Conservation (phyloP, 2,797 vertebrate genomes). For the Taeniopygia guttata region DNA sequence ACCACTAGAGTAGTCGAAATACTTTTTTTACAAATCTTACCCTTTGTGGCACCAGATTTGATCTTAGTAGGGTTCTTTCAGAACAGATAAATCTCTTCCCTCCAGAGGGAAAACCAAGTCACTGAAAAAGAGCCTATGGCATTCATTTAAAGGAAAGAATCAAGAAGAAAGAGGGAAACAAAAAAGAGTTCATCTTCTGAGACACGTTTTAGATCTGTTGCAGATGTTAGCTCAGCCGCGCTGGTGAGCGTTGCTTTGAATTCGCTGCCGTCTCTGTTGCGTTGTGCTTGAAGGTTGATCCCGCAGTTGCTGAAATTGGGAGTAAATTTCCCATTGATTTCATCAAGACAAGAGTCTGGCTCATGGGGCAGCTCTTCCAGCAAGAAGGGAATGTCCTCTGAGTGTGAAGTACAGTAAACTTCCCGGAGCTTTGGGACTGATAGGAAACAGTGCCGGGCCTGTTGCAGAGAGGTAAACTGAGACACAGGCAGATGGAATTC, state of each 20-base stretch:
- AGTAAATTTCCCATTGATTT: constrained; percentile 37
- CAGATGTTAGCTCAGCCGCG: neutral
- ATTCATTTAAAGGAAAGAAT: neutral
- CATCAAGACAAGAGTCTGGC: neutral
- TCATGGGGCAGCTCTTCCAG: neutral
- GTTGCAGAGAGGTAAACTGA: constrained; percentile 21
- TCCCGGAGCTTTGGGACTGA: neutral
- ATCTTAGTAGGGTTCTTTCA: constrained; percentile 48
- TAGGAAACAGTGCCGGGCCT: neutral
- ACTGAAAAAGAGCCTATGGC: neutral
- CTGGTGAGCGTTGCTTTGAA: neutral
- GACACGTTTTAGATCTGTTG: neutral
- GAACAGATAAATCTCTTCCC: constrained; percentile 17
- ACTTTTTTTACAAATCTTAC: constrained; percentile 12
- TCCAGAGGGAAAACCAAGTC: neutral
- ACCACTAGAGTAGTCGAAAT: neutral
- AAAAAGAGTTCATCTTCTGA: neutral
- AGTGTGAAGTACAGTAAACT: neutral
- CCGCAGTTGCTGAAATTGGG: constrained; percentile 5
- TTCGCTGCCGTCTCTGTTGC: neutral
- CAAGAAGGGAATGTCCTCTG: neutral
- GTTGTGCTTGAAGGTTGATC: constrained; percentile 15
- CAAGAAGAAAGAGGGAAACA: no score
- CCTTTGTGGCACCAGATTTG: constrained; percentile 15
- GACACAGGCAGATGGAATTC: neutral